Evolutionary conservation across 2,888 invertebrate species (phyloP), one percentile per base, ranked within the genome.

Genomic region (Phyto melanocephala): DNA sequence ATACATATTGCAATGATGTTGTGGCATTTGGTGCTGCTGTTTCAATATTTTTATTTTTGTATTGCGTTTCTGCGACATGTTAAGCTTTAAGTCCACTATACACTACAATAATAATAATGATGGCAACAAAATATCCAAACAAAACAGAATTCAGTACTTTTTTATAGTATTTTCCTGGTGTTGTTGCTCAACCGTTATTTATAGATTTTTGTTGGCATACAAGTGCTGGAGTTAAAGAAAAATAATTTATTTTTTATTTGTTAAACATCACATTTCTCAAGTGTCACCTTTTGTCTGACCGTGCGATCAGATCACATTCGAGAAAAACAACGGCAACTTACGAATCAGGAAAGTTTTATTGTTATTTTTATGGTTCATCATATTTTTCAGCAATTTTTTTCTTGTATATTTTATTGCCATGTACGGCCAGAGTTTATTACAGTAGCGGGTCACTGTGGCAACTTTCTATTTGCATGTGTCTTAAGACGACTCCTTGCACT

Each of bases 361-460:
- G 40, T 58, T 62, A 56, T 71, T 71, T 56, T 8, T 13, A 35
- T 24, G 37, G 52, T 47, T 6, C 42, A 58, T 60, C 62, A 70
- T 54, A 62, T 54, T 35, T 62, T 33, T 17, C 4, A 28, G 6
- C 3, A 28, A 6, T 28, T 68, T 42, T 60, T 40, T 1, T 17
- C 10, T 65, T 37, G 5, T 1, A 3, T 58, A n/a, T n/a, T n/a
- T n/a, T n/a, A n/a, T n/a, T n/a, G n/a, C n/a, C n/a, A n/a, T n/a
- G n/a, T n/a, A n/a, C 68, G 77, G 72, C 28, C 54, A 45, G 52
- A 71, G 65, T 82, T 82, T 82, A 75, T 82, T 75, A 71, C 81
- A 71, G 78, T 71, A 82, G 78, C 78, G 71, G 78, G 81, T 82
- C 81, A 82, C 75, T 79, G 71, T 82, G 78, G 79, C 81, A 79